Percentiles rank a stretch among this genome's conserved stretches.
These are phyloP conservation scores for Theretra japonica DNA, from an alignment of 2,888 invertebrate species.

Conservation along the genomic window DNA sequence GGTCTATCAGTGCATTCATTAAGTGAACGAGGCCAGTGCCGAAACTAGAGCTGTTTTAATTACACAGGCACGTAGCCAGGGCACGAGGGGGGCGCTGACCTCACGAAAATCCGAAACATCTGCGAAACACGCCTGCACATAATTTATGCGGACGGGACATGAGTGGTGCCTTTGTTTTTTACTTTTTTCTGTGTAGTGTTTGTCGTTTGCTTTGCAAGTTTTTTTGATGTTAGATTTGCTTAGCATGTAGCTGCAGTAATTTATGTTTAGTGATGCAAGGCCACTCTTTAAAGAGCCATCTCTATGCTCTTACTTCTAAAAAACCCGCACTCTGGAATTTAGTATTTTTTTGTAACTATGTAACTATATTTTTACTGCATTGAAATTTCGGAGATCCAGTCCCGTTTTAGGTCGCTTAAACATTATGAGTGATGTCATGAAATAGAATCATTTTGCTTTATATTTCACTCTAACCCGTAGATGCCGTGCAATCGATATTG, in stretches of 20 bases:
- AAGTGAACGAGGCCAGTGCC: neutral
- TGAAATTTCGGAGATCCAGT: too few relatives aligned
- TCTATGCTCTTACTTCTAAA: too few relatives aligned
- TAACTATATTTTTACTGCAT: too few relatives aligned
- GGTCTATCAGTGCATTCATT: constrained; percentile 17
- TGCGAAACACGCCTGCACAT: constrained; percentile 14
- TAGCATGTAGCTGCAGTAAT: neutral
- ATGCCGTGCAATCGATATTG: too few relatives aligned
- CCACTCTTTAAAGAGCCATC: too few relatives aligned
- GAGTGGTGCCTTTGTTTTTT: constrained; percentile 9
- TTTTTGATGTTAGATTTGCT: neutral
- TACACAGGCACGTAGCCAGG: constrained; percentile 14
- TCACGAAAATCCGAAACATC: constrained; percentile 17
- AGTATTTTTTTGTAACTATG: too few relatives aligned
- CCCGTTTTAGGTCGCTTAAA: too few relatives aligned
- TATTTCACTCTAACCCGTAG: too few relatives aligned
- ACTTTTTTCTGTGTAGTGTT: neutral
- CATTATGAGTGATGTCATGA: too few relatives aligned
- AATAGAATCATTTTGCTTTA: too few relatives aligned
- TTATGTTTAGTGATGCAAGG: neutral
- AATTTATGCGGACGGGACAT: constrained; percentile 22
- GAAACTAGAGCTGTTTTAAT: constrained; percentile 14
- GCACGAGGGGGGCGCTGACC: constrained; percentile 6
- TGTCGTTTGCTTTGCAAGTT: neutral
- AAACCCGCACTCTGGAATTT: too few relatives aligned